Conservation (phyloP, 2,797 vertebrate species). For the Tauraco hartlaubi region DNA sequence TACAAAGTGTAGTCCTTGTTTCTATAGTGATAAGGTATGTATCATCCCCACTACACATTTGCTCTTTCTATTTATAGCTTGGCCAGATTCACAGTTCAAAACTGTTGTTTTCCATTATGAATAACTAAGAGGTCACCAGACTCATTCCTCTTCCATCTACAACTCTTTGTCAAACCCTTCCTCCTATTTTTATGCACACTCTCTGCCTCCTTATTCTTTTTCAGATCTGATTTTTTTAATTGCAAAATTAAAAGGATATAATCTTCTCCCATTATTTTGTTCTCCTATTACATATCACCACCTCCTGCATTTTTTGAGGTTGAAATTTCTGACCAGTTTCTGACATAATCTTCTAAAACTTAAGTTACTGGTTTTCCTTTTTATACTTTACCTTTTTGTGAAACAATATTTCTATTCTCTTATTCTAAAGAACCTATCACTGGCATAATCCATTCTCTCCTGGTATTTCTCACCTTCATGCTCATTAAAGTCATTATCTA, state of each 20-base stretch:
- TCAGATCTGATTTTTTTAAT: neutral
- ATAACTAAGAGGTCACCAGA: neutral
- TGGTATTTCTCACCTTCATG: neutral
- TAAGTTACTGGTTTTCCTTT: neutral
- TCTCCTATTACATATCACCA: neutral
- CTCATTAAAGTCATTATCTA: neutral
- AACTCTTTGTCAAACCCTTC: neutral
- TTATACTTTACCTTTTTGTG: neutral
- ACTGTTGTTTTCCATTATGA: neutral
- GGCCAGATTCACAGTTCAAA: neutral
- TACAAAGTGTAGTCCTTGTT: neutral
- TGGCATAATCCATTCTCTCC: neutral
- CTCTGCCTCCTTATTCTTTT: neutral
- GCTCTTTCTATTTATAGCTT: neutral
- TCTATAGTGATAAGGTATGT: neutral
- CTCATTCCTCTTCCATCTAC: neutral
- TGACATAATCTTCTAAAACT: neutral
- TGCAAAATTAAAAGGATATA: neutral
- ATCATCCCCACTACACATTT: neutral
- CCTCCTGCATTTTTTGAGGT: neutral
- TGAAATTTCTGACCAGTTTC: neutral
- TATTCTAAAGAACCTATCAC: neutral
- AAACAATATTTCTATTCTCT: neutral
- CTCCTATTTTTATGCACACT: neutral
- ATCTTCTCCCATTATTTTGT: neutral